phyloP scores from a whole-genome alignment of 2,888 invertebrate genomes.

The Muschampia plurimacula region DNA sequence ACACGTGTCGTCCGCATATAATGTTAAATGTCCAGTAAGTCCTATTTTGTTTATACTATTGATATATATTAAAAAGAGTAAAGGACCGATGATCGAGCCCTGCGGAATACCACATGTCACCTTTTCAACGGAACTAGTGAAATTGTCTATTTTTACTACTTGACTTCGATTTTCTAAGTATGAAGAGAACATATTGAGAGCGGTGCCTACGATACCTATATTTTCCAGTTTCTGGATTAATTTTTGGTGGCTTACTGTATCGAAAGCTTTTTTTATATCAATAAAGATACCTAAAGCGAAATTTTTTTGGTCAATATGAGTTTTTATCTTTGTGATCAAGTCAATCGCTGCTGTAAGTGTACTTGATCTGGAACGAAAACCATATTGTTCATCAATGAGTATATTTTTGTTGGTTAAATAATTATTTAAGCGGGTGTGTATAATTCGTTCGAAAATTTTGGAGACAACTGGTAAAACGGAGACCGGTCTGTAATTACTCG shows the following conservation, averaged over 20 bases:
- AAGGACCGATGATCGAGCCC: conserved; percentile 6
- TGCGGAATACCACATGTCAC: conserved; percentile 4
- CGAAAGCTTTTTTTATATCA: conserved; percentile 30
- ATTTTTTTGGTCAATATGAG: conserved; percentile 23
- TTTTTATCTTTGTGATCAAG: conserved; percentile 25
- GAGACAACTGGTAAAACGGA: conserved; percentile 38
- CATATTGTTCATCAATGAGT: conserved; percentile 23
- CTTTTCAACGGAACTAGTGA: not conserved
- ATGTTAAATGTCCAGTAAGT: conserved; percentile 7
- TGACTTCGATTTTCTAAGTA: conserved; percentile 14
- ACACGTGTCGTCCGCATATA: conserved; percentile 14
- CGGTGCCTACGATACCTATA: conserved; percentile 8
- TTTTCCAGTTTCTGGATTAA: conserved; percentile 8
- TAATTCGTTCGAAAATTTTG: conserved; percentile 39
- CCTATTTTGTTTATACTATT: conserved; percentile 22
- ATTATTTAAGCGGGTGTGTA: conserved; percentile 21
- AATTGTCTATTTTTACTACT: conserved; percentile 17
- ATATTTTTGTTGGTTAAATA: conserved; percentile 22
- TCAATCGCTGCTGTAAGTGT: conserved; percentile 26
- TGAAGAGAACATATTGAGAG: conserved; percentile 12
- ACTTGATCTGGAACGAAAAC: conserved; percentile 25
- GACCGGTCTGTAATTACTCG: conserved; percentile 39
- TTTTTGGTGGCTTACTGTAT: conserved; percentile 22
- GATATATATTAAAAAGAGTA: conserved; percentile 4
- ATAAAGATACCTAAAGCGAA: conserved; percentile 24